phyloP scores from a whole-genome alignment of 53 echinoderm and acorn worm genomes.

The Hippasteria phrygiana region DNA sequence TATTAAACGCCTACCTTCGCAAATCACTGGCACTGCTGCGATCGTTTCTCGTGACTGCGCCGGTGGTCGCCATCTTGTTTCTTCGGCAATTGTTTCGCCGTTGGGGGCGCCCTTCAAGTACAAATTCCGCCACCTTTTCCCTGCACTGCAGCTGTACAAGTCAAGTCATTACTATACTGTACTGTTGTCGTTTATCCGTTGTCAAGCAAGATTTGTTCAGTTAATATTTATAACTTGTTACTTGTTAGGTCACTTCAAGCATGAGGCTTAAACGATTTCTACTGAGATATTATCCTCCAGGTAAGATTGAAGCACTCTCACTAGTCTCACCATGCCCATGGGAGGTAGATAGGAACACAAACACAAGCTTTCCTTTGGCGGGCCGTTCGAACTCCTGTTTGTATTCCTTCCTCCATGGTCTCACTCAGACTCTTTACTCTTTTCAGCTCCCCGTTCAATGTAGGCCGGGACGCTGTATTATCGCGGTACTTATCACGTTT shows the following conservation, averaged over 20 bases:
- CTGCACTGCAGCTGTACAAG: background rate
- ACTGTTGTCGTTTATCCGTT: background rate
- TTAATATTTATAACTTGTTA: background rate
- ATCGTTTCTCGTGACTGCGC: background rate
- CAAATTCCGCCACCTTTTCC: conserved; percentile 35
- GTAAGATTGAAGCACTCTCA: conserved; percentile 44
- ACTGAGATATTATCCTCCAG: conserved; percentile 94
- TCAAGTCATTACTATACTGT: background rate
- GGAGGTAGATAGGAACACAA: background rate
- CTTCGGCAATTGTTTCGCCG: conserved; percentile 17
- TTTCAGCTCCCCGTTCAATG: too few relatives aligned
- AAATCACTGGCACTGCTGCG: background rate
- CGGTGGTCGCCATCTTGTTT: conserved; percentile 44
- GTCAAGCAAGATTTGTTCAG: conserved; percentile 1
- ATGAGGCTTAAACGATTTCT: conserved; percentile 93
- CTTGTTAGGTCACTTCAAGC: background rate
- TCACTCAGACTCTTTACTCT: too few relatives aligned
- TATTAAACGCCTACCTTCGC: conserved; percentile 43
- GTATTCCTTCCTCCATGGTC: too few relatives aligned
- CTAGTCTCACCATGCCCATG: background rate
- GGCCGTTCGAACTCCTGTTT: too few relatives aligned
- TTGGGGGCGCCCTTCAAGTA: conserved; percentile 18
- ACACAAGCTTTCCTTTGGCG: too few relatives aligned
- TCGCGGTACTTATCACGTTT: too few relatives aligned
- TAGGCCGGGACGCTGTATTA: too few relatives aligned